Evolutionary conservation across 2,113 vertebrate species (phyloP).

Genomic region (Tragulus kanchil): DNA sequence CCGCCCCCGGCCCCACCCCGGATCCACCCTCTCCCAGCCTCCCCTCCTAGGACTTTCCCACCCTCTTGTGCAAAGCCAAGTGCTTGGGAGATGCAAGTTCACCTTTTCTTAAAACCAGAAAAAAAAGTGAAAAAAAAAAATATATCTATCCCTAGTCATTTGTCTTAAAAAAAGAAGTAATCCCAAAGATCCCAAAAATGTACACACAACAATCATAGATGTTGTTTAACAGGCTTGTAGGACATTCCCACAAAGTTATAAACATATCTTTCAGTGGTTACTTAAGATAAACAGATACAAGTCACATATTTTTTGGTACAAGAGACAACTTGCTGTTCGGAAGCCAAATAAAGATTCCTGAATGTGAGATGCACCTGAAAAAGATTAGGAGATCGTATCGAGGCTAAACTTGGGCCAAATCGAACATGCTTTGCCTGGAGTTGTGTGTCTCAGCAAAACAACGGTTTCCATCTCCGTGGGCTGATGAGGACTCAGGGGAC

Average conservation of each 20-base stretch:
- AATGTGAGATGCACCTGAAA: slow-evolving; percentile 84
- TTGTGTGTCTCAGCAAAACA: slow-evolving; percentile 72
- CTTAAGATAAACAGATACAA: slow-evolving; percentile 83
- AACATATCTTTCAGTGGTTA: slow-evolving; percentile 83
- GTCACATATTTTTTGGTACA: slow-evolving; percentile 75
- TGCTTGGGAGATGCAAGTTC: not conserved
- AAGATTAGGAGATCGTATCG: slow-evolving; percentile 80
- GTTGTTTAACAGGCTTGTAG: slow-evolving; percentile 70
- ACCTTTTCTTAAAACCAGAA: not conserved
- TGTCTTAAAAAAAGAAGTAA: not conserved
- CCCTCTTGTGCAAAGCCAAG: not conserved
- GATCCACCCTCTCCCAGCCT: rapidly evolving
- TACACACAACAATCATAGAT: slow-evolving; percentile 71
- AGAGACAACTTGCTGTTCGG: slow-evolving; percentile 78
- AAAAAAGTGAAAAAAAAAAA: slow-evolving; percentile 17
- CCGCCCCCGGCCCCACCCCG: rapidly evolving
- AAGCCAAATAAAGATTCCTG: slow-evolving; percentile 82
- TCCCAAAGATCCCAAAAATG: slow-evolving; percentile 12
- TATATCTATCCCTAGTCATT: not conserved
- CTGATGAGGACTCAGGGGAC: not conserved
- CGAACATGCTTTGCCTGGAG: slow-evolving; percentile 73
- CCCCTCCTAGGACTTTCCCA: not conserved
- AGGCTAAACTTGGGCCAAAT: slow-evolving; percentile 71
- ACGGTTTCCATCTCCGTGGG: not conserved
- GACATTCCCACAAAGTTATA: slow-evolving; percentile 72